Evolutionary conservation across 2,888 invertebrate species (phyloP).

Genomic region (Cenopis cana): DNA sequence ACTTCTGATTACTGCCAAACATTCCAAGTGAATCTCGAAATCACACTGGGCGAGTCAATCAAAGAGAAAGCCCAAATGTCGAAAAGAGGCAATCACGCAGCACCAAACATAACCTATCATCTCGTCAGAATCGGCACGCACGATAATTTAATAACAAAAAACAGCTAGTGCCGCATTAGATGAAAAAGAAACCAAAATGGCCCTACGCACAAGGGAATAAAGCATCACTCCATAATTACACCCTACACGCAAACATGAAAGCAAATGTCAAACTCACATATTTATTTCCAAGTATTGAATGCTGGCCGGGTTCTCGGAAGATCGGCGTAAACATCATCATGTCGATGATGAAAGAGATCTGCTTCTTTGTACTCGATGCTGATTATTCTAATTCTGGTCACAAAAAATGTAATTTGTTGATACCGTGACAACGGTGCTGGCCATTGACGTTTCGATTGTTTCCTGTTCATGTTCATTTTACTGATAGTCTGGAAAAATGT

Average conservation of each 20-base stretch:
- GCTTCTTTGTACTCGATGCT: conserved; percentile 81
- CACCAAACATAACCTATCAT: conserved; percentile 83
- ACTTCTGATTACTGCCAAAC: conserved; percentile 28
- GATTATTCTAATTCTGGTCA: conserved; percentile 82
- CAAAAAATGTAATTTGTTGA: conserved; percentile 72
- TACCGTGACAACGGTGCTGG: conserved; percentile 72
- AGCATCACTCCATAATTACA: conserved; percentile 73
- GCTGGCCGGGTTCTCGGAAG: conserved; percentile 80
- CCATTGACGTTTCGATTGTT: conserved; percentile 28
- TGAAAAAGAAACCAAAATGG: conserved; percentile 65
- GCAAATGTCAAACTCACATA: conserved; percentile 85
- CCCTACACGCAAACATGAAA: conserved; percentile 83
- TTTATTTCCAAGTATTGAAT: conserved; percentile 86
- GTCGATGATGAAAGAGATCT: conserved; percentile 85
- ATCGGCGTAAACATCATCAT: conserved; percentile 81
- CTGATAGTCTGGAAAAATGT: neutral
- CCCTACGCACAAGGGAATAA: conserved; percentile 66
- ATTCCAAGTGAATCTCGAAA: conserved; percentile 38
- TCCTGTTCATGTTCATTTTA: conserved; percentile 21
- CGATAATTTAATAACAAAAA: conserved; percentile 84
- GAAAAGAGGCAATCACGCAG: conserved; percentile 83
- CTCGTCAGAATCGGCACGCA: conserved; percentile 84
- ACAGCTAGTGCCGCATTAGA: conserved; percentile 67
- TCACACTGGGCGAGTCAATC: conserved; percentile 71
- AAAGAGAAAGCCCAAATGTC: conserved; percentile 82